Percentiles rank a stretch among this genome's conserved stretches.
phyloP scores from a whole-genome alignment of 2,888 invertebrate genomes.

The Drosophila phalerata region DNA sequence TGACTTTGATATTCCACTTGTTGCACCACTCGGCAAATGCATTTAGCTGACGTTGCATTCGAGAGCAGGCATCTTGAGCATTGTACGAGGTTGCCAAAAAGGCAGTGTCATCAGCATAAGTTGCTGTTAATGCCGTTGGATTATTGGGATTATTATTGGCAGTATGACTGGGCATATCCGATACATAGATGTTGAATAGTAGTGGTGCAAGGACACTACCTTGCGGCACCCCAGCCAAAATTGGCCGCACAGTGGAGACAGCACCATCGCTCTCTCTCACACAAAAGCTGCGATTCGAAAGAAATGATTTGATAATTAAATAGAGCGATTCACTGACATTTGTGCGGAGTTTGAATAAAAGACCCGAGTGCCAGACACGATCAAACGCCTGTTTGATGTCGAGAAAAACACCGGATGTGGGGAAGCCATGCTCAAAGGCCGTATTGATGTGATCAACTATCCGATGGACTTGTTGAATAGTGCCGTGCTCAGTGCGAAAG shows the following conservation, averaged over 20 bases:
- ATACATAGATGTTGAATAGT: background rate
- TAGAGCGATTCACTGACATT: too few relatives aligned
- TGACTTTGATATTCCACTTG: background rate
- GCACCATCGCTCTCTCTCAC: too few relatives aligned
- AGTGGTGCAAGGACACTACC: background rate
- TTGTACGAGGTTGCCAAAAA: too few relatives aligned
- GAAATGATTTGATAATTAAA: too few relatives aligned
- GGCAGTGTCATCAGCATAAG: too few relatives aligned
- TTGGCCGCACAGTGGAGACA: background rate
- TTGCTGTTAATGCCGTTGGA: too few relatives aligned
- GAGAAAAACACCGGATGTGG: background rate
- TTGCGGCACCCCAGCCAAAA: background rate
- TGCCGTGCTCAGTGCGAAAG: background rate
- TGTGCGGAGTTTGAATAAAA: too few relatives aligned
- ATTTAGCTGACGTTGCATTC: background rate
- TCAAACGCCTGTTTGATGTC: background rate
- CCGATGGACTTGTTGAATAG: background rate
- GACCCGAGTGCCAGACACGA: background rate
- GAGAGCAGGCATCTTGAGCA: background rate
- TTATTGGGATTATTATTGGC: too few relatives aligned
- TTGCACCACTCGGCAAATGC: background rate
- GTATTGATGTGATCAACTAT: background rate
- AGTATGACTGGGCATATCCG: background rate
- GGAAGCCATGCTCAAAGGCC: background rate
- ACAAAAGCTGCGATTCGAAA: background rate